phyloP scores from a whole-genome alignment of 1,140 invertebrate genomes.

The Pomacea maculata region DNA sequence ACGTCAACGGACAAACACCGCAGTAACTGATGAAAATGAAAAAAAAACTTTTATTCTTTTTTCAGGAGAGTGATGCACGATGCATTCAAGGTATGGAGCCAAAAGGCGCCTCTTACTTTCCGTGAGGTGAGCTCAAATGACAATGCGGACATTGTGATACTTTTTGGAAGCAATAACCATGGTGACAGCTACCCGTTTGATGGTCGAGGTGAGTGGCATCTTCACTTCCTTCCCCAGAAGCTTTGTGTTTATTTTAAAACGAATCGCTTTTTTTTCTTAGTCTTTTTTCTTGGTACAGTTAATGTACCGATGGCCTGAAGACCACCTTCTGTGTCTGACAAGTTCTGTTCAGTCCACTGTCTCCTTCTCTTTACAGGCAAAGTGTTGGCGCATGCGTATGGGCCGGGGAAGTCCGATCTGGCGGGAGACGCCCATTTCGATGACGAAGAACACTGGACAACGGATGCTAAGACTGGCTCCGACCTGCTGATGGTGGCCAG shows the following conservation, averaged over 20 bases:
- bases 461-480: constrained; percentile 43
- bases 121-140: background rate
- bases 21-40: too few species aligned
- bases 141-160: constrained; percentile 12
- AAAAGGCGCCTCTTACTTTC: constrained; percentile 5
- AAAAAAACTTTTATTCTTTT: background rate
- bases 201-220: background rate
- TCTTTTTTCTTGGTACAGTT: background rate
- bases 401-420: constrained; percentile 74
- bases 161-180: background rate
- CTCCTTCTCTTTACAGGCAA: constrained; percentile 36
- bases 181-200: constrained; percentile 19
- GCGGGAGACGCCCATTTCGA: constrained; percentile 71
- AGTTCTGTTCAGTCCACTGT: background rate
- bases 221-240: background rate
- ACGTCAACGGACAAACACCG: too few species aligned
- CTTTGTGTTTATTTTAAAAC: too few species aligned
- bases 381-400: constrained; percentile 63
- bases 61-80: background rate
- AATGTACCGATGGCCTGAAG: too few species aligned
- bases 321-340: too few species aligned
- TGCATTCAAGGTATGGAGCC: background rate
- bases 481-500: constrained; percentile 52
- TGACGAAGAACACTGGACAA: constrained; percentile 57
- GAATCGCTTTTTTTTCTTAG: background rate